phyloP scores from a whole-genome alignment of 2,888 invertebrate genomes.

The Villa cingulata region DNA sequence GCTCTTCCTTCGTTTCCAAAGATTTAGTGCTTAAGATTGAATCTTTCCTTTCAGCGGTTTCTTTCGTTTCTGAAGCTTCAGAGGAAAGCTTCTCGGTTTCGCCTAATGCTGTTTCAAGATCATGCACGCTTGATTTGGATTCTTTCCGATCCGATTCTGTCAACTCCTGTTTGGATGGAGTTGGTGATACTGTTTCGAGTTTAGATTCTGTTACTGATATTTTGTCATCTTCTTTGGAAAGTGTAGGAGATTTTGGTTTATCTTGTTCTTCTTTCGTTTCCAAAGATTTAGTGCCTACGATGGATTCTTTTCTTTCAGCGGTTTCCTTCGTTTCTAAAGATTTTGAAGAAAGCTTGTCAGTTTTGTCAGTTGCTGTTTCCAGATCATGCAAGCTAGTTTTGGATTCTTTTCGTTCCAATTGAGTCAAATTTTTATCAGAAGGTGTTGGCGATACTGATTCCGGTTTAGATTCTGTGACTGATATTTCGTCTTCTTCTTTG shows the following conservation, averaged over 20 bases:
- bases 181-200: neutral
- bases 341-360: conserved; percentile 2
- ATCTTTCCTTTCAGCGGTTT: conserved; percentile 16
- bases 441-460: conserved; percentile 9
- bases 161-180: conserved; percentile 4
- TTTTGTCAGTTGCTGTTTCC: neutral
- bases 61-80: conserved; percentile 3
- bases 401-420: conserved; percentile 14
- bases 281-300: conserved; percentile 6
- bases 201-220: no score
- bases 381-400: no score
- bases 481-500: conserved; percentile 7
- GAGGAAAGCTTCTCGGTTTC: neutral
- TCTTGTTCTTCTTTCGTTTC: neutral
- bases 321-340: no score
- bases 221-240: no score
- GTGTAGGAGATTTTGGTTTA: no score
- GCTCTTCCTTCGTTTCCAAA: conserved; percentile 10
- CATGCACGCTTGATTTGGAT: no score
- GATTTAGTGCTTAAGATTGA: conserved; percentile 18
- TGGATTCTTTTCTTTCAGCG: neutral
- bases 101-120: neutral
- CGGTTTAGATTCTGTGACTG: conserved; percentile 14
- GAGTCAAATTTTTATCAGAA: conserved; percentile 15
- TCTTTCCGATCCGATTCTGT: conserved; percentile 17